phyloP scores from a whole-genome alignment of 2,797 vertebrate species.

The Thripadectes ignobilis region DNA sequence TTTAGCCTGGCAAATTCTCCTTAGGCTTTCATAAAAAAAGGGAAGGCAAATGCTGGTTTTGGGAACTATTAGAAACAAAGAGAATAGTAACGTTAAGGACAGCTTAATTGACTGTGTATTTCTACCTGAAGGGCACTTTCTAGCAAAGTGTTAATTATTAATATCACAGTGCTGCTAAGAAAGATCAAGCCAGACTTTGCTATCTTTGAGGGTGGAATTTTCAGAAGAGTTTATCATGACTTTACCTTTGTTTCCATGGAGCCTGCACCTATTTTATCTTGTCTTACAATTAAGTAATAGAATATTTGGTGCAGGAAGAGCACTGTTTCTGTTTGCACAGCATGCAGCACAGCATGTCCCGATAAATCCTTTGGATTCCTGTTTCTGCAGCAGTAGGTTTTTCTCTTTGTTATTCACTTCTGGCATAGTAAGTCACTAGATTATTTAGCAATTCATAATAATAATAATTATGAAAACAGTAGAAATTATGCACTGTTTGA shows the following conservation, averaged over 20 bases:
- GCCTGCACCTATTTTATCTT: not conserved
- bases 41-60: not conserved
- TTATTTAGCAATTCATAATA: not conserved
- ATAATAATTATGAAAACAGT: not conserved
- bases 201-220: not conserved
- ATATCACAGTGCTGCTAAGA: not conserved
- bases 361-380: not conserved
- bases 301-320: not conserved
- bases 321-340: not conserved
- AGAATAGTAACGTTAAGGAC: not conserved
- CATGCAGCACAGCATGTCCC: not conserved
- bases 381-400: not conserved
- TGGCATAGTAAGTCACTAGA: not conserved
- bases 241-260: not conserved
- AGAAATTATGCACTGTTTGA: not conserved
- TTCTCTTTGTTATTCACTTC: not conserved
- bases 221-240: not conserved
- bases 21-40: not conserved
- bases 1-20: not conserved
- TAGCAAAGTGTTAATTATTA: slow-evolving; percentile 21
- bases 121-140: not conserved
- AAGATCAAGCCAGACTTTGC: not conserved
- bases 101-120: not conserved
- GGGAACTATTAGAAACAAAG: not conserved
- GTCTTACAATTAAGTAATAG: not conserved